phyloP scores from a whole-genome alignment of 2,888 invertebrate genomes.

The Andrena praecox region DNA sequence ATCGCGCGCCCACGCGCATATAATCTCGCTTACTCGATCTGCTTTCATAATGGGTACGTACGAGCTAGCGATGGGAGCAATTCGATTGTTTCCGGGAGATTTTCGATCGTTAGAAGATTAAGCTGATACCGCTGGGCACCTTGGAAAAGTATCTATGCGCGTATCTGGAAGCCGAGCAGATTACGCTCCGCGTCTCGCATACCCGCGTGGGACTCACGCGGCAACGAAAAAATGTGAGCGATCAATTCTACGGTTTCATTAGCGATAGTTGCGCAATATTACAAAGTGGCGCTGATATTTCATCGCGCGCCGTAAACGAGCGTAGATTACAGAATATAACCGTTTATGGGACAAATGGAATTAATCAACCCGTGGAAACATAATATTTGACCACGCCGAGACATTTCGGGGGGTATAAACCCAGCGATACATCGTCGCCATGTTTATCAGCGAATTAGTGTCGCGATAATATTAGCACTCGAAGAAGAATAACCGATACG shows the following conservation, averaged over 20 bases:
- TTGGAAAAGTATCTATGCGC: not conserved
- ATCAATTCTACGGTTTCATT: too few relatives aligned
- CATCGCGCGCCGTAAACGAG: not conserved
- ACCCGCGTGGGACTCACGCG: too few relatives aligned
- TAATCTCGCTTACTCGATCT: slow-evolving; percentile 44
- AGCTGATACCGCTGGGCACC: not conserved
- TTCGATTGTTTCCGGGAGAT: slow-evolving; percentile 41
- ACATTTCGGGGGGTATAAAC: slow-evolving; percentile 14
- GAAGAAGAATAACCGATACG: slow-evolving; percentile 12
- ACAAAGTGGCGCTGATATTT: not conserved
- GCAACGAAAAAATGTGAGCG: too few relatives aligned
- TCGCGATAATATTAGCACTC: not conserved
- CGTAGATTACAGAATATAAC: not conserved
- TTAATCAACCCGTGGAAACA: slow-evolving; percentile 19
- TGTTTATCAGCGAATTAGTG: slow-evolving; percentile 4
- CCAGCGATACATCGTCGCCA: not conserved
- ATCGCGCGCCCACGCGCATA: slow-evolving; percentile 14
- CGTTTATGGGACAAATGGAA: not conserved
- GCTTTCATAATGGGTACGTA: slow-evolving; percentile 51
- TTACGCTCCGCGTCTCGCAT: not conserved
- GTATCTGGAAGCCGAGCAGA: not conserved
- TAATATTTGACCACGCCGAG: not conserved
- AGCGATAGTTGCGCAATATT: not conserved
- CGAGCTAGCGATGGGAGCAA: slow-evolving; percentile 44
- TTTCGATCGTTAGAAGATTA: slow-evolving; percentile 20